Evolutionary conservation across 1,140 invertebrate species (phyloP), one percentile per base, ranked within the genome.

Genomic region (Ceratina japonica): DNA sequence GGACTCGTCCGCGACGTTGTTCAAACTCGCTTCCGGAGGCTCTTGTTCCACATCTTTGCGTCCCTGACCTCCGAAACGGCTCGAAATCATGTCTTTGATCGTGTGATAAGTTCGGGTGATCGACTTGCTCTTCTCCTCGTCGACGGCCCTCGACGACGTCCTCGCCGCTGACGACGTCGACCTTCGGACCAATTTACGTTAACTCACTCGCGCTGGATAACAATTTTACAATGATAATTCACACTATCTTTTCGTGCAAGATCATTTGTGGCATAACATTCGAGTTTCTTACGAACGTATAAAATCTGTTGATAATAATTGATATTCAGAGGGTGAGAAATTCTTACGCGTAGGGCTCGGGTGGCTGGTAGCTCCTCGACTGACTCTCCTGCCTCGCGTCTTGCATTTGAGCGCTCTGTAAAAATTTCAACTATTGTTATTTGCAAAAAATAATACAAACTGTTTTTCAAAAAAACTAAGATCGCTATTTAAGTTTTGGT

Each of bases 41-140:
- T 95, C 94, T 73, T 88, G 86, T 20, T 92, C 91, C 20, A 80
- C 92, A n/a, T 95, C 95, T 87, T 94, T 94, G 75, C 92, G 90
- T 83, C 90, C 94, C 86, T 91, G 90, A 10, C 37, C 37, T 0
- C 95, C 95, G 89, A 97, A 97, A 88, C 95, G 95, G 90, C 95
- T 96, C 7, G 96, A 96, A 86, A 97, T 96, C 93, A 97, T 97
- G 88, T 97, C 96, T 93, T 97, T 97, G 72, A 97, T 94, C 24
- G 96, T 96, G 87, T 97, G 95, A 88, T 97, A 97, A 0, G 96
- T 97, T 89, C 96, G 95, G 58, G 94, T 94, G 62, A 95, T 93
- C 4, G 94, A 94, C 88, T 95, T 95, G 24, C 93, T 93, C 79
- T 93, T 94, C 82, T 95, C 95, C 12, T 94, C 94, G 37, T 92